These are phyloP conservation scores for Nymphalis c-album DNA, from an alignment of 2,888 invertebrate species.

Conservation along the genomic window DNA sequence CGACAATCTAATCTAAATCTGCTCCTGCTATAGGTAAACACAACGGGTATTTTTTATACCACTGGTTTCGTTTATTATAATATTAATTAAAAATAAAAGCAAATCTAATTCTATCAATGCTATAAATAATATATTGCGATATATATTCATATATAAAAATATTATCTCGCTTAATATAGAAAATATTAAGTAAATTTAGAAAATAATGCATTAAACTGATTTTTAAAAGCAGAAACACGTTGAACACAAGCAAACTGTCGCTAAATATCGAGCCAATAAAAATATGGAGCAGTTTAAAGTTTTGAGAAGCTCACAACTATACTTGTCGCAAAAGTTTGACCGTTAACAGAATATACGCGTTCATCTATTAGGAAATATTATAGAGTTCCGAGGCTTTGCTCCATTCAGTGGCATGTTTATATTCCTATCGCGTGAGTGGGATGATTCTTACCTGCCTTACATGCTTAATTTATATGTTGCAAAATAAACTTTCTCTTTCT, in stretches of 20 bases:
- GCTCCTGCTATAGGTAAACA: too few relatives aligned
- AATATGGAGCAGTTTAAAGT: slow-evolving; percentile 34
- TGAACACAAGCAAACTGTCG: slow-evolving; percentile 15
- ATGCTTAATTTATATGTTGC: slow-evolving; percentile 36
- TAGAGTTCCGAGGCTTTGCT: slow-evolving; percentile 53
- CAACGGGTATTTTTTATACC: too few relatives aligned
- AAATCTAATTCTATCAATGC: background rate
- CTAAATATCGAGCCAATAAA: slow-evolving; percentile 30
- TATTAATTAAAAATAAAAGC: too few relatives aligned
- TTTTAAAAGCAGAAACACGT: background rate
- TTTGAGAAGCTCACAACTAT: slow-evolving; percentile 45
- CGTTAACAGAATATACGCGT: slow-evolving; percentile 75
- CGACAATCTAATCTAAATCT: too few relatives aligned
- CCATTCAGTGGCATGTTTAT: slow-evolving; percentile 51
- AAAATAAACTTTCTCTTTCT: slow-evolving; percentile 53
- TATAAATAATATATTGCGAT: too few relatives aligned
- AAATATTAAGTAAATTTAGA: background rate
- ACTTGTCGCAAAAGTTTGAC: slow-evolving; percentile 66
- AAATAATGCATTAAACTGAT: background rate
- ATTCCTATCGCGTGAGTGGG: slow-evolving; percentile 53
- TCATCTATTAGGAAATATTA: slow-evolving; percentile 71
- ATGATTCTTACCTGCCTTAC: slow-evolving; percentile 41
- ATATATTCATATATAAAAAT: too few relatives aligned
- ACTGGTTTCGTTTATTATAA: too few relatives aligned
- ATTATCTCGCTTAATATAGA: background rate